Evolutionary conservation across 2,113 vertebrate genomes (phyloP).

Genomic region (Eublepharis macularius): DNA sequence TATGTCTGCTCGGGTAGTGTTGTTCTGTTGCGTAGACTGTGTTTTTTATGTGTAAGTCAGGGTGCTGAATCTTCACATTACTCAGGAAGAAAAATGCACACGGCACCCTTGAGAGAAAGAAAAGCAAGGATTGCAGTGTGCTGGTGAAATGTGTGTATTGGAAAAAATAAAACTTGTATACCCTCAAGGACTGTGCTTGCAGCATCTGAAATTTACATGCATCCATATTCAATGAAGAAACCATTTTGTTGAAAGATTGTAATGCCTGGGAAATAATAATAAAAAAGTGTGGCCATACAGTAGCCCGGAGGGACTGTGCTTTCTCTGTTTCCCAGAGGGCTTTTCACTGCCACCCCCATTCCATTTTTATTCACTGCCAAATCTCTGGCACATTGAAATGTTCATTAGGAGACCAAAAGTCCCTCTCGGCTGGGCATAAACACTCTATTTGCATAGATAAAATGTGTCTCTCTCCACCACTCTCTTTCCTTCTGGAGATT

Average conservation of each 20-base stretch:
- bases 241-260: slow-evolving; percentile 51
- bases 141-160: slow-evolving; percentile 49
- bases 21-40: slow-evolving; percentile 58
- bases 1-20: slow-evolving; percentile 52
- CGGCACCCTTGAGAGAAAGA: slow-evolving; percentile 53
- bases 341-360: background rate
- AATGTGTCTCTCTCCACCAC: background rate
- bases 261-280: slow-evolving; percentile 38
- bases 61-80: slow-evolving; percentile 71
- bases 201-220: slow-evolving; percentile 67
- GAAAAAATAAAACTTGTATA: slow-evolving; percentile 46
- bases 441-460: slow-evolving; percentile 43
- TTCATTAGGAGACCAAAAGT: slow-evolving; percentile 1
- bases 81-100: slow-evolving; percentile 77
- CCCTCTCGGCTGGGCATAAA: background rate
- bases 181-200: slow-evolving; percentile 55
- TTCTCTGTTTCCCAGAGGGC: background rate
- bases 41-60: slow-evolving; percentile 73
- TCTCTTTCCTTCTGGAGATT: slow-evolving; percentile 31
- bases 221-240: slow-evolving; percentile 62
- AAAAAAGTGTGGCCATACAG: slow-evolving; percentile 32
- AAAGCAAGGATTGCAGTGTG: slow-evolving; percentile 65
- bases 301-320: background rate
- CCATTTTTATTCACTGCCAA: background rate
- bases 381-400: background rate